Base-by-base conservation (phyloP, 2,888 invertebrate species). In the Fabriciana adippe region DNA sequence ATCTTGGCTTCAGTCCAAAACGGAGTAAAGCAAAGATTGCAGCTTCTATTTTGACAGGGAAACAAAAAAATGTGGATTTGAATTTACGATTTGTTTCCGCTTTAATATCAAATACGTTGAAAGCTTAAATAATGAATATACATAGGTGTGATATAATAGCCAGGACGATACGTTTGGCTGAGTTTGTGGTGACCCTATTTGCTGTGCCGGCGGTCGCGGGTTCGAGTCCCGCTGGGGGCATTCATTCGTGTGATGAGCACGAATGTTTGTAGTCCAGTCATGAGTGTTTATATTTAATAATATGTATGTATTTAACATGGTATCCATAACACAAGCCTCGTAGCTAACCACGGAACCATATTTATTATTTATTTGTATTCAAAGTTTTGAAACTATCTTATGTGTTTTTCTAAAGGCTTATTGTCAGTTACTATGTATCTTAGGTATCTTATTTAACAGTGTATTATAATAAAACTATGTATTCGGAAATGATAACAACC, bases 401-500 rank as follows among this genome's bases (percentile, higher is more conserved):
- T 11, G 11, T 1, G 35, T 11, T 41, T 11, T 41, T 41, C 11
- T 11, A 11, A 41, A 11, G 11, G 35, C 11, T 41, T 11, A 26
- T 26, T 4, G 26, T 26, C 26, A 26, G 26, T 26, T 5, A 8
- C n/a, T n/a, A n/a, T n/a, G 2, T 8, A 0, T 2, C n/a, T 47
- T 21, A 26, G 21, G 13, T 26, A 15, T 21, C n/a, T 47, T 11
- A 57, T 57, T 16, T 47, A 26, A 57, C 4, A 45, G 21, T 47
- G n/a, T 26, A 21, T n/a, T 47, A 16, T 16, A 50, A n/a, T 6
- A 13, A 50, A 47, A 54, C 47, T 45, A 64, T 18, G 18, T 18
- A 18, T 64, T 64, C 41, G 64, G 64, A 67, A 70, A 59, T 26
- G 57, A 64, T 48, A 67, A 66, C 59, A 68, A 64, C 57, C 61